Percentiles rank a stretch among this genome's conserved stretches.
These are phyloP conservation scores for Plumapathes pennacea DNA, from an alignment of 92 coral and sea anemone species.

Conservation along the genomic window DNA sequence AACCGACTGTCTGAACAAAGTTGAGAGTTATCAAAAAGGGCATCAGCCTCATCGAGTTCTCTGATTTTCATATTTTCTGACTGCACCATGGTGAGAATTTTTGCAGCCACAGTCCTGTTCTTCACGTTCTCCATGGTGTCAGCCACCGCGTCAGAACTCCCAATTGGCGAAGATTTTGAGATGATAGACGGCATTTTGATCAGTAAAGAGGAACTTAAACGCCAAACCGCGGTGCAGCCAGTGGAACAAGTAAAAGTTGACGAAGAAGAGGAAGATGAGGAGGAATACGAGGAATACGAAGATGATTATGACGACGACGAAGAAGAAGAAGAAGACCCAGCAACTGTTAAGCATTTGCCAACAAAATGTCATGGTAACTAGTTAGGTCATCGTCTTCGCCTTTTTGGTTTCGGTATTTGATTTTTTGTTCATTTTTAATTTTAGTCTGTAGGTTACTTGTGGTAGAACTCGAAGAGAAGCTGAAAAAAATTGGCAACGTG, in stretches of 20 bases:
- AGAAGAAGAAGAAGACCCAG: conserved; percentile 43
- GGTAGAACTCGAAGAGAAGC: conserved; percentile 76
- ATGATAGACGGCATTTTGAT: conserved; percentile 59
- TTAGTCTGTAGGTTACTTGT: conserved; percentile 89
- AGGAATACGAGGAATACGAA: conserved; percentile 28
- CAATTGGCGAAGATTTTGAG: conserved; percentile 36
- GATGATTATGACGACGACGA: conserved; percentile 24
- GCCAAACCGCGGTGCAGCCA: background rate
- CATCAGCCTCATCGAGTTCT: too few species aligned
- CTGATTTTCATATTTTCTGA: too few species aligned
- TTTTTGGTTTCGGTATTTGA: too few species aligned
- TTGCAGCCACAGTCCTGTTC: too few species aligned
- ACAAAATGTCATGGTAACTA: conserved; percentile 68
- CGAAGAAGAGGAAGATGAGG: conserved; percentile 12
- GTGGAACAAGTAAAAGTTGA: background rate
- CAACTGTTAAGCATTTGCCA: conserved; percentile 51
- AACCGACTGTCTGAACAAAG: too few species aligned
- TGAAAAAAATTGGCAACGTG: conserved; percentile 62
- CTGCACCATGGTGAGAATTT: too few species aligned
- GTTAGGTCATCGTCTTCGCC: background rate
- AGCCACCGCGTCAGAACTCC: conserved; percentile 28
- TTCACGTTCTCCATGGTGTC: too few species aligned
- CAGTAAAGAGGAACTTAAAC: conserved; percentile 8
- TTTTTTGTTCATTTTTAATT: background rate
- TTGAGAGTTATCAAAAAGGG: too few species aligned